Evolutionary conservation across 2,888 invertebrate species (phyloP).

Genomic region (Meteorus colon): DNA sequence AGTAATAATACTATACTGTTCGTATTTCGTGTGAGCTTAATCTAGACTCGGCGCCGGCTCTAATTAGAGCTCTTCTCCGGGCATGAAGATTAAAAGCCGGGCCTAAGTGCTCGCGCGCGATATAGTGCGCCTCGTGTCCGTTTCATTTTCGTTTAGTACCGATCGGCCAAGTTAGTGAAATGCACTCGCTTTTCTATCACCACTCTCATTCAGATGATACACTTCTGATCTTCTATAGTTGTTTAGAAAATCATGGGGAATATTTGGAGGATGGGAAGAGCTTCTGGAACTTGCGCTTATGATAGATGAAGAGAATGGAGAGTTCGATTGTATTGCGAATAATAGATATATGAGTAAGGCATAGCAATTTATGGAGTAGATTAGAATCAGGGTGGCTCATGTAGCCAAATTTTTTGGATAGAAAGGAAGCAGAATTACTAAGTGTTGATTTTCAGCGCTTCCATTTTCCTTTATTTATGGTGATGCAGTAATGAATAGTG

Average conservation of each 20-base stretch:
- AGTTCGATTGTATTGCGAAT: too few species aligned
- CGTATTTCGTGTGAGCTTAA: conserved; percentile 38
- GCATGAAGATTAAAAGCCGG: conserved; percentile 62
- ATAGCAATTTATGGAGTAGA: too few species aligned
- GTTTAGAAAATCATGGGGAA: conserved; percentile 14
- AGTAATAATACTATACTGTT: conserved; percentile 31
- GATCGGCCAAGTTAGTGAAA: conserved; percentile 45
- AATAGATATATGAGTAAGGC: too few species aligned
- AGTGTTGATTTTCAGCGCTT: too few species aligned
- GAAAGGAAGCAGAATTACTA: too few species aligned
- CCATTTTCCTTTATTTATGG: too few species aligned
- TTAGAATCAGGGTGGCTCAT: too few species aligned
- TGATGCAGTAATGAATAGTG: too few species aligned
- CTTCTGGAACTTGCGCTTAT: background rate
- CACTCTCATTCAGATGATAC: too few species aligned
- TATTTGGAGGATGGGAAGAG: conserved; percentile 19
- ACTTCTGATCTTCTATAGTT: conserved; percentile 6
- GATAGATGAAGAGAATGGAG: too few species aligned
- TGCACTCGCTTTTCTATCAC: conserved; percentile 38
- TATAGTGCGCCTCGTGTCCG: conserved; percentile 49
- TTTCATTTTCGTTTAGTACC: conserved; percentile 53
- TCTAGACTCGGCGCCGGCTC: conserved; percentile 58
- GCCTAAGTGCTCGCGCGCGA: conserved; percentile 63
- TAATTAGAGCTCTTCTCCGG: conserved; percentile 71
- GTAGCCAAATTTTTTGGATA: too few species aligned